Conservation (phyloP, 2,797 vertebrate species). For the Lateolabrax maculatus region DNA sequence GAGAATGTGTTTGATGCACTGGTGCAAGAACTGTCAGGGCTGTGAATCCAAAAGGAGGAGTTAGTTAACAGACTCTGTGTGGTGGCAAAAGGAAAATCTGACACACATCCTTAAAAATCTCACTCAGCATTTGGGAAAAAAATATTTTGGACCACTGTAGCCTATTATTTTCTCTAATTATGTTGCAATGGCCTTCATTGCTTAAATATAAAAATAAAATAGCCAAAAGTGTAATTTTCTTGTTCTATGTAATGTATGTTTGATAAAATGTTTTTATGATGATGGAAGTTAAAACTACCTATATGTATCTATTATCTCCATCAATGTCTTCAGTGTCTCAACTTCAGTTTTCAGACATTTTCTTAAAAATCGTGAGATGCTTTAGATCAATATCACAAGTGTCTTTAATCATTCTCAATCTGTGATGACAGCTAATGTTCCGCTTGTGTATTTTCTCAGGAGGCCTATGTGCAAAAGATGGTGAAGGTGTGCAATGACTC, state of each 20-base stretch:
- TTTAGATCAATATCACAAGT: neutral
- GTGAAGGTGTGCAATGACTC: conserved; percentile 99
- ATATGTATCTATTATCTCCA: neutral
- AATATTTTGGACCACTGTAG: neutral
- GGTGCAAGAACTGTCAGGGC: neutral
- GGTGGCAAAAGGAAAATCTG: neutral
- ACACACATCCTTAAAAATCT: conserved; percentile 1
- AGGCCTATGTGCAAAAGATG: conserved; percentile 99
- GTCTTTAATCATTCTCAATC: neutral
- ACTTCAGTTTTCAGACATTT: neutral
- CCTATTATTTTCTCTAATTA: neutral
- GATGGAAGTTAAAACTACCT: neutral
- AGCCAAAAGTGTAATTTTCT: neutral
- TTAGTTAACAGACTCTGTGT: neutral
- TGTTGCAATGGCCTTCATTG: neutral
- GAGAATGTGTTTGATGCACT: neutral
- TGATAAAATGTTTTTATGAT: neutral
- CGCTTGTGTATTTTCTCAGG: conserved; percentile 84
- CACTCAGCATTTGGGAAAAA: neutral
- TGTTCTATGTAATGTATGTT: neutral
- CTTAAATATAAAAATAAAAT: neutral
- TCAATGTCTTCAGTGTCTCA: neutral
- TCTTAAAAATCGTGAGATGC: neutral
- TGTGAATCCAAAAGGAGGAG: conserved; percentile 28
- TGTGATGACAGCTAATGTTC: neutral